These are phyloP conservation scores for Drosophila busckii DNA, from an alignment of 1,140 invertebrate species.

Conservation along the genomic window DNA sequence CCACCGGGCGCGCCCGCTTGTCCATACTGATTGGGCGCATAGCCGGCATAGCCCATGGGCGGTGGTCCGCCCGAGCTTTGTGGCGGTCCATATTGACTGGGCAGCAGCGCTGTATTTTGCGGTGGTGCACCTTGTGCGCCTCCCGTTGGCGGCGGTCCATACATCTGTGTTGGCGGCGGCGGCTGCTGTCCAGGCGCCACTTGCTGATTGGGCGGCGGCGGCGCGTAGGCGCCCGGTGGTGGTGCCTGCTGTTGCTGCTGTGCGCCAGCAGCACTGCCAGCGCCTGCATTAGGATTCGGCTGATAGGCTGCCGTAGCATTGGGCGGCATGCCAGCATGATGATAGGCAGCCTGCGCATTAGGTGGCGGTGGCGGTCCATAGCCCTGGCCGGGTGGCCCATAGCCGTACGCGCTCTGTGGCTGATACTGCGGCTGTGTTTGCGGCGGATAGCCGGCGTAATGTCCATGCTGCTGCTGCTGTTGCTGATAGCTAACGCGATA, in stretches of 20 bases:
- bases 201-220: conserved; percentile 58
- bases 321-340: conserved; percentile 63
- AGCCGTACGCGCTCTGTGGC: conserved; percentile 79
- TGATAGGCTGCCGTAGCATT: conserved; percentile 53
- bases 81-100: too few species aligned
- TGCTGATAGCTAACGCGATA: conserved; percentile 80
- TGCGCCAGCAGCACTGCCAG: conserved; percentile 18
- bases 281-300: conserved; percentile 36
- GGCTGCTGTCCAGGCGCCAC: conserved; percentile 49
- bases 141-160: conserved; percentile 72
- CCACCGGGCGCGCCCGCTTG: conserved; percentile 47
- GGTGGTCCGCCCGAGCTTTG: conserved; percentile 54
- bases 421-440: conserved; percentile 78
- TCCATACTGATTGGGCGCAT: conserved; percentile 70
- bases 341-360: conserved; percentile 78
- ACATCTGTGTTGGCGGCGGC: conserved; percentile 64
- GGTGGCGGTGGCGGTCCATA: conserved; percentile 69
- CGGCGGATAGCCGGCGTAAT: conserved; percentile 80
- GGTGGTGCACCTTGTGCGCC: conserved; percentile 78
- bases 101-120: conserved; percentile 44
- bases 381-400: conserved; percentile 68
- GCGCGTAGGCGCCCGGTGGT: conserved; percentile 56
- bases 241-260: conserved; percentile 64
- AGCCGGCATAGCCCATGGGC: conserved; percentile 68
- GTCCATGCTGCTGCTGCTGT: conserved; percentile 79